Percentiles rank a stretch among this genome's conserved stretches.
Evolutionary conservation across 2,888 invertebrate genomes (phyloP).

Genomic region (Andrena marginata): DNA sequence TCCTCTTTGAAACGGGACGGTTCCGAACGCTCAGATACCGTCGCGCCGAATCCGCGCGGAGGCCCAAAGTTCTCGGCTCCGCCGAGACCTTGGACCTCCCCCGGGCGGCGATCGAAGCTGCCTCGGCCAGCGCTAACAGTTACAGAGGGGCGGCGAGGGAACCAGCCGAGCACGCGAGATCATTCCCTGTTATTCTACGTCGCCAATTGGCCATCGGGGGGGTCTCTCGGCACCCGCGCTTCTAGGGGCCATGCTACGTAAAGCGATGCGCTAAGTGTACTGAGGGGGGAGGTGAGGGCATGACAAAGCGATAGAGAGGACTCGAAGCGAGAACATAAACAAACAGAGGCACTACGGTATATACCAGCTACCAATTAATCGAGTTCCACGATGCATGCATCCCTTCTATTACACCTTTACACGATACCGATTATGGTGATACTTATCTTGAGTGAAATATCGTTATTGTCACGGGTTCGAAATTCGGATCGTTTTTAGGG

Average conservation of each 20-base stretch:
- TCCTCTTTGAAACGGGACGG: no score
- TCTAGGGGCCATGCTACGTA: slow-evolving; percentile 52
- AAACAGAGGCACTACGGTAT: slow-evolving; percentile 57
- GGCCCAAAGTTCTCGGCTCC: not conserved
- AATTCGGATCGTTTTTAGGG: slow-evolving; percentile 4
- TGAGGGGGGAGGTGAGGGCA: not conserved
- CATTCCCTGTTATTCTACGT: slow-evolving; percentile 36
- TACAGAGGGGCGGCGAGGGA: slow-evolving; percentile 65
- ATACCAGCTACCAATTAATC: slow-evolving; percentile 43
- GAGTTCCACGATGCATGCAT: slow-evolving; percentile 58
- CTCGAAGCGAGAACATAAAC: slow-evolving; percentile 52
- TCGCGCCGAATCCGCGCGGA: not conserved
- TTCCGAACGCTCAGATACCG: not conserved
- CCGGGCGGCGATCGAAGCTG: not conserved
- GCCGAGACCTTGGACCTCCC: not conserved
- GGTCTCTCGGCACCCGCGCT: not conserved
- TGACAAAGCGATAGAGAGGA: slow-evolving; percentile 33
- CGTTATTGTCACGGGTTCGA: slow-evolving; percentile 9
- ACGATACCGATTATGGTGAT: slow-evolving; percentile 58
- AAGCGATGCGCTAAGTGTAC: slow-evolving; percentile 34
- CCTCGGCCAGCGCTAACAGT: slow-evolving; percentile 38
- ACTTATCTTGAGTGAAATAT: slow-evolving; percentile 50
- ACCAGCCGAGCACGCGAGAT: slow-evolving; percentile 51
- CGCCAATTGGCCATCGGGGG: slow-evolving; percentile 22
- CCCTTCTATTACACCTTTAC: slow-evolving; percentile 58